Conservation (phyloP, 2,888 invertebrate genomes). For the Philhelius pedissequus region DNA sequence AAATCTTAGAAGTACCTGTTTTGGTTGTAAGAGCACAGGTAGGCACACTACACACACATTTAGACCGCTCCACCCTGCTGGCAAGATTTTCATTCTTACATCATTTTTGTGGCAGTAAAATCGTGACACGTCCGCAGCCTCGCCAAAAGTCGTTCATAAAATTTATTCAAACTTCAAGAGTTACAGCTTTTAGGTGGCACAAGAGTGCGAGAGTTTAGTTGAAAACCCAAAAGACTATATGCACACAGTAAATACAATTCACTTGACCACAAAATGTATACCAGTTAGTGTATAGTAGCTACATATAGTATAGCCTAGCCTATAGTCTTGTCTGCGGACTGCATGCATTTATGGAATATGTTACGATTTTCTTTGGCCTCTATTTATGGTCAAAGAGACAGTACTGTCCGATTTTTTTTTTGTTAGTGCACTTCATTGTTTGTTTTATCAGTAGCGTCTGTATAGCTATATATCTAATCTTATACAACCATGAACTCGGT, state of each 20-base stretch:
- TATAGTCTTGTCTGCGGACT: not conserved
- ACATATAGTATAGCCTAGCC: not conserved
- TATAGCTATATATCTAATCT: not conserved
- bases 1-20: not conserved
- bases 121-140: slow-evolving; percentile 56
- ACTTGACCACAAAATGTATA: slow-evolving; percentile 54
- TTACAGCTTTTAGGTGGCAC: slow-evolving; percentile 6
- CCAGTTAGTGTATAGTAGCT: not conserved
- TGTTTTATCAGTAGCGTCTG: slow-evolving; percentile 57
- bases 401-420: slow-evolving; percentile 11
- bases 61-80: not conserved
- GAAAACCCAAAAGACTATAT: not conserved
- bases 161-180: slow-evolving; percentile 29
- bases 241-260: no score
- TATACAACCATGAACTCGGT: slow-evolving; percentile 59
- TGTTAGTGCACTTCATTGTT: slow-evolving; percentile 60
- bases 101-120: slow-evolving; percentile 52
- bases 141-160: slow-evolving; percentile 39
- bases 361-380: slow-evolving; percentile 17
- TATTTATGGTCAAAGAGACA: slow-evolving; percentile 33
- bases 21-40: not conserved
- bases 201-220: not conserved
- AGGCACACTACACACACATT: not conserved
- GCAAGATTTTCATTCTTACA: slow-evolving; percentile 27
- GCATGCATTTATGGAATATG: slow-evolving; percentile 16